Conservation (phyloP, 2,113 vertebrate genomes). For the Peucedramus taeniatus region DNA sequence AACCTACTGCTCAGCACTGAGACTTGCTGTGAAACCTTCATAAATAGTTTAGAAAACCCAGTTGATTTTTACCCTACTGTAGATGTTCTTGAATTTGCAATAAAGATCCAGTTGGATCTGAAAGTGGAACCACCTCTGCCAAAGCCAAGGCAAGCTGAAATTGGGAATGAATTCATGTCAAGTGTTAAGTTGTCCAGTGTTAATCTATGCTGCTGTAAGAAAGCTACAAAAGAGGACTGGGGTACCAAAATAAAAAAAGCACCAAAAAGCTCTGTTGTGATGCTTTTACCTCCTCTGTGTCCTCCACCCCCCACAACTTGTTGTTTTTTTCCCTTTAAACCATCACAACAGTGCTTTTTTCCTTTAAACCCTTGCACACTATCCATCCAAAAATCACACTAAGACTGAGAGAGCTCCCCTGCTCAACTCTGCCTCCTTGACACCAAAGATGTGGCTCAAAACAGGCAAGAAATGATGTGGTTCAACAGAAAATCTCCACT, state of each 20-base stretch:
- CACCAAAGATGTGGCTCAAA: background rate
- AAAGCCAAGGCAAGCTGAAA: background rate
- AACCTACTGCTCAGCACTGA: background rate
- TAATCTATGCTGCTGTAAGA: background rate
- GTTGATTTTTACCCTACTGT: background rate
- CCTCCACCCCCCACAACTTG: background rate
- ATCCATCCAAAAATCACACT: background rate
- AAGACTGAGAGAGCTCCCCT: background rate
- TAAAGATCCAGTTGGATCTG: background rate
- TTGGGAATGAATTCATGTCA: background rate
- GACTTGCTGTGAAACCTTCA: background rate
- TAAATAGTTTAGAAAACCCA: background rate
- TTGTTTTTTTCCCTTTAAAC: background rate
- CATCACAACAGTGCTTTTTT: background rate
- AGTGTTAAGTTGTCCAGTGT: background rate
- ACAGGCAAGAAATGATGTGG: background rate
- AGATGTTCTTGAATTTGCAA: background rate
- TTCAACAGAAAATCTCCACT: background rate
- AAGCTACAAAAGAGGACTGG: background rate
- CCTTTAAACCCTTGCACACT: background rate
- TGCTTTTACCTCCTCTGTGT: accelerated
- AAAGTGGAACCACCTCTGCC: background rate
- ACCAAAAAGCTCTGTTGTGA: background rate
- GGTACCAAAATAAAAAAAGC: background rate
- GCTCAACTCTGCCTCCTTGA: background rate